Percentiles rank a stretch among this genome's conserved stretches.
Evolutionary conservation across 2,797 vertebrate genomes (phyloP).

Genomic region (Tympanoctomys barrerae): DNA sequence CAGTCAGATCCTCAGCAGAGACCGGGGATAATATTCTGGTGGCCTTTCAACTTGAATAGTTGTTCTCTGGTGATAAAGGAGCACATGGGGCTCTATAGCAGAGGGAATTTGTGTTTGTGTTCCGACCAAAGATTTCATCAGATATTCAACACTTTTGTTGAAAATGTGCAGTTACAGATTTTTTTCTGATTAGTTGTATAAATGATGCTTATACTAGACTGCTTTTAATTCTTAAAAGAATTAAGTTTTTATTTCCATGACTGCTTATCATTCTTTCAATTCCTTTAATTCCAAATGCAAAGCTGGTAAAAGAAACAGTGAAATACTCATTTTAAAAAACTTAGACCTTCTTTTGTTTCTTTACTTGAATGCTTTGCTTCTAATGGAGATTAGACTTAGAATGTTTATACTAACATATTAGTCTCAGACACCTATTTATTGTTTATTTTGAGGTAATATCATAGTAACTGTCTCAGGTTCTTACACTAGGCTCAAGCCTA

Average conservation of each 20-base stretch:
- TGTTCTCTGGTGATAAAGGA: background rate
- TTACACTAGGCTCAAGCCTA: background rate
- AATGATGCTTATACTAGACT: background rate
- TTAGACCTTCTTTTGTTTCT: background rate
- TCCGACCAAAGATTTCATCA: background rate
- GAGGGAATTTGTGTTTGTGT: accelerated
- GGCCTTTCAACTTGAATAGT: background rate
- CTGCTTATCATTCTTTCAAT: background rate
- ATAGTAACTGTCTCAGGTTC: background rate
- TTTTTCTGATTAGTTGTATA: background rate
- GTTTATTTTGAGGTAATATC: background rate
- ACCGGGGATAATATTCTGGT: background rate
- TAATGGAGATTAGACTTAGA: background rate
- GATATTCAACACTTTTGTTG: background rate
- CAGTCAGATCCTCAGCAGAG: background rate
- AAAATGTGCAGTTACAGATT: background rate
- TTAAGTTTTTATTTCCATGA: too few species aligned
- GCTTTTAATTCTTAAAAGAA: background rate
- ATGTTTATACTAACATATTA: background rate
- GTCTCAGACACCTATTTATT: background rate
- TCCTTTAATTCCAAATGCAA: background rate
- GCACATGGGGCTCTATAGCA: background rate
- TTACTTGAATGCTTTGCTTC: background rate
- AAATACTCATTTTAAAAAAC: background rate
- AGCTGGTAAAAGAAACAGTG: background rate